phyloP scores from a whole-genome alignment of 2,888 invertebrate species.

The Coelinius sp. region DNA sequence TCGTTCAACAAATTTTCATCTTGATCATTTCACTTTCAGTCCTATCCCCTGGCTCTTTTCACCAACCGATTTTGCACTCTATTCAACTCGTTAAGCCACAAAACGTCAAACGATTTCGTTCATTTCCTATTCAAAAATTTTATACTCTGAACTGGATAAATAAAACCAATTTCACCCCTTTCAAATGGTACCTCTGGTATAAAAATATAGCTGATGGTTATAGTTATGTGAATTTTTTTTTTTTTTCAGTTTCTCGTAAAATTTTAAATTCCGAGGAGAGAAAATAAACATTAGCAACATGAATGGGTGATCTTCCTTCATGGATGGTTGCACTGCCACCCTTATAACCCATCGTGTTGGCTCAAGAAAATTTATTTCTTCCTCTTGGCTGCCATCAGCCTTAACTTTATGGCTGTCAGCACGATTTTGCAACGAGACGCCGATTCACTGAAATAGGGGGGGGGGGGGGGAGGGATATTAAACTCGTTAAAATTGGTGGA shows the following conservation, averaged over 20 bases:
- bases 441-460: background rate
- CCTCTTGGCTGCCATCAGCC: slow-evolving; percentile 18
- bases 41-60: background rate
- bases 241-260: background rate
- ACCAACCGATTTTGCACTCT: background rate
- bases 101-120: slow-evolving; percentile 18
- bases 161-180: background rate
- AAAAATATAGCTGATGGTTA: background rate
- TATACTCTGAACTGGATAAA: background rate
- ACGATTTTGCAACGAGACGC: slow-evolving; percentile 8
- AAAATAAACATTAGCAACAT: background rate
- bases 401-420: slow-evolving; percentile 12
- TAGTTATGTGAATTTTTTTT: background rate
- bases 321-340: slow-evolving; percentile 7
- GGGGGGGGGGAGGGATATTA: background rate
- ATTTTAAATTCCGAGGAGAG: background rate
- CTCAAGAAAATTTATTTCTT: slow-evolving; percentile 18
- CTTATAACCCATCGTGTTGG: slow-evolving; percentile 2
- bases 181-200: background rate
- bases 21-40: background rate
- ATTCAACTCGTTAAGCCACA: slow-evolving; percentile 20
- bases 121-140: background rate
- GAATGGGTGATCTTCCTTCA: background rate
- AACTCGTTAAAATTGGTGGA: background rate
- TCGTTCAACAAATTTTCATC: background rate